Conservation (phyloP, 92 coral and sea anemone species). For the Zoanthus solanderi region DNA sequence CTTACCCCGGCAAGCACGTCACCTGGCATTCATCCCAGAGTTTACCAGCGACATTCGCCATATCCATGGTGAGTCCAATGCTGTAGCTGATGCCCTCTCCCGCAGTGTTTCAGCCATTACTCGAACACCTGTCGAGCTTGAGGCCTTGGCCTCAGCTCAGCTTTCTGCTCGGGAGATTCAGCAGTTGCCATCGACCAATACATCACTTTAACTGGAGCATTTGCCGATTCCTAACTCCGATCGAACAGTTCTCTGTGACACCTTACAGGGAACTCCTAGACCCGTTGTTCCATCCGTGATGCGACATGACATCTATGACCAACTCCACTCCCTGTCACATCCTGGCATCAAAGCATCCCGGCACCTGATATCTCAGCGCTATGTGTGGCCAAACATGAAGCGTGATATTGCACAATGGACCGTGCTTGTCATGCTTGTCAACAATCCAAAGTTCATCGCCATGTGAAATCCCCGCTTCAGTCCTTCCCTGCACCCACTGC, state of each 20-base stretch:
- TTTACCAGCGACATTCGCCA: not conserved
- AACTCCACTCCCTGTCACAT: no score
- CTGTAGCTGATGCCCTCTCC: not conserved
- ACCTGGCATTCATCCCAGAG: not conserved
- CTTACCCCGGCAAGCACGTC: no score
- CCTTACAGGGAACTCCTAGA: constrained; percentile 49
- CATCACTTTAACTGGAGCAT: constrained; percentile 38
- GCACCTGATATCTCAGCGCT: no score
- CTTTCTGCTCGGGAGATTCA: constrained; percentile 31
- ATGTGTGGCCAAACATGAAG: no score
- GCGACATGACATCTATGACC: no score
- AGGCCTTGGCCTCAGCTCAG: constrained; percentile 51
- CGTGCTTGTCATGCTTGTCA: not conserved
- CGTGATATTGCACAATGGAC: not conserved
- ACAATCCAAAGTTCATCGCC: no score
- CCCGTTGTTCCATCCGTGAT: not conserved
- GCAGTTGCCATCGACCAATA: constrained; percentile 35
- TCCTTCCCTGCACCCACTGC: not conserved
- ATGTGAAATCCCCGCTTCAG: not conserved
- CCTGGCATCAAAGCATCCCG: no score
- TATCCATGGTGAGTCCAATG: not conserved
- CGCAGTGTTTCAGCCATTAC: constrained; percentile 17
- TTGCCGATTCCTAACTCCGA: constrained; percentile 32
- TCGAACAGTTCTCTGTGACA: constrained; percentile 34
- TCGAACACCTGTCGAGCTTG: constrained; percentile 46